A percentile compares a stretch with the other conserved stretches of the same genome.
Evolutionary conservation across 2,113 vertebrate genomes (phyloP).

Genomic region (Bufo bufo): DNA sequence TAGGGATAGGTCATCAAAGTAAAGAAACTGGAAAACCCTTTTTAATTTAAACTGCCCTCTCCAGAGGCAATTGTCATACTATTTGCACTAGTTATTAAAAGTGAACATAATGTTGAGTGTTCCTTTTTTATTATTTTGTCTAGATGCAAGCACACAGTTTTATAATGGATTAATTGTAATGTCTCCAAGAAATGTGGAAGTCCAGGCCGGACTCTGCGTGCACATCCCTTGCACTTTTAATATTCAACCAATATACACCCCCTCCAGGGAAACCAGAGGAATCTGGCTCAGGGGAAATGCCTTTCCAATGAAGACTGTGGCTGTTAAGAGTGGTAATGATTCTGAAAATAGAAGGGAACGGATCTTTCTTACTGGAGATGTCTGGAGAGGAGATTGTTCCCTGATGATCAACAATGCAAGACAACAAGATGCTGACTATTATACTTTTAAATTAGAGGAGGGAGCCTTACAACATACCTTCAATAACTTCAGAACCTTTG

Average conservation of each 20-base stretch:
- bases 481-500: not conserved
- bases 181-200: not conserved
- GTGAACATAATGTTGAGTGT: no score
- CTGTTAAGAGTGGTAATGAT: not conserved
- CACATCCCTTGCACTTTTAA: not conserved
- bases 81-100: no score
- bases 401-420: constrained; percentile 5
- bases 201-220: not conserved
- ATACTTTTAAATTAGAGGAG: not conserved
- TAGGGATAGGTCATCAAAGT: no score
- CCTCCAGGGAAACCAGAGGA: not conserved
- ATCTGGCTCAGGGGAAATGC: not conserved
- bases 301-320: not conserved
- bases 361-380: not conserved
- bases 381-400: not conserved
- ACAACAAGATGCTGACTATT: not conserved
- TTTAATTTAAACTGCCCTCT: no score
- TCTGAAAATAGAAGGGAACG: not conserved
- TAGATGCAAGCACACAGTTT: no score
- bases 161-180: not conserved
- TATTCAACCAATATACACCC: not conserved
- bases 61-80: no score
- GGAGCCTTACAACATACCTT: not conserved
- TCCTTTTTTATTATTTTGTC: no score
- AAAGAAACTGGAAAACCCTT: no score